Conservation (phyloP, 2,113 vertebrate species). For the Paramormyrops kingsleyae region DNA sequence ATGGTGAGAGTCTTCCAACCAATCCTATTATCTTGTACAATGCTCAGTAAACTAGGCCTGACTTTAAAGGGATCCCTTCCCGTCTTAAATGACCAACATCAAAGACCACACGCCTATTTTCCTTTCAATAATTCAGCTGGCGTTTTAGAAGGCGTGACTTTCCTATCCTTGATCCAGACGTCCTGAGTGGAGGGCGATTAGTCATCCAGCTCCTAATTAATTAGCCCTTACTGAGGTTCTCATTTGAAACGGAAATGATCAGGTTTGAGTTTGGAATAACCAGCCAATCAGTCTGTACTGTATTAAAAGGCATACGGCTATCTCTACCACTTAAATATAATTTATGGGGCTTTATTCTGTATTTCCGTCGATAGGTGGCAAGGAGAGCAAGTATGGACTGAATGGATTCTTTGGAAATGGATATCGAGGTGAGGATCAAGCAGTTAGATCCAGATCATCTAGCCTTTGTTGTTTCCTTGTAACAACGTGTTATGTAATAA, state of each 20-base stretch:
- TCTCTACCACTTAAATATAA: background rate
- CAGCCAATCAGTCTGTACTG: background rate
- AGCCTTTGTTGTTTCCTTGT: background rate
- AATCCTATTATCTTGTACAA: background rate
- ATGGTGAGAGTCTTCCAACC: constrained; percentile 37
- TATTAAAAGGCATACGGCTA: constrained; percentile 4
- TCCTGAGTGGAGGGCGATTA: background rate
- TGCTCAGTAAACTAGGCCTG: background rate
- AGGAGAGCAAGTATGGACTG: constrained; percentile 48
- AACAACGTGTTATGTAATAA: background rate
- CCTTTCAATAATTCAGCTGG: background rate
- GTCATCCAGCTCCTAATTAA: background rate
- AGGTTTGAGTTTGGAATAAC: background rate
- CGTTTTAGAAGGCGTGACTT: background rate
- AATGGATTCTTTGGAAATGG: constrained; percentile 51
- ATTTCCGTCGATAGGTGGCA: constrained; percentile 43
- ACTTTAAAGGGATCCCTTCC: background rate
- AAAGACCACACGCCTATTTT: background rate
- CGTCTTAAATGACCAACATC: background rate
- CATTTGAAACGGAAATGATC: background rate
- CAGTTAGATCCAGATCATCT: background rate
- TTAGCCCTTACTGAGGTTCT: background rate
- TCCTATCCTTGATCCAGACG: background rate
- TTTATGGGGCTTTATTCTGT: constrained; percentile 4
- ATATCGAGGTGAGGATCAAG: constrained; percentile 52